Percentiles rank a stretch among this genome's conserved stretches.
phyloP scores from a whole-genome alignment of 2,797 vertebrate species.

The Meda fulgida region DNA sequence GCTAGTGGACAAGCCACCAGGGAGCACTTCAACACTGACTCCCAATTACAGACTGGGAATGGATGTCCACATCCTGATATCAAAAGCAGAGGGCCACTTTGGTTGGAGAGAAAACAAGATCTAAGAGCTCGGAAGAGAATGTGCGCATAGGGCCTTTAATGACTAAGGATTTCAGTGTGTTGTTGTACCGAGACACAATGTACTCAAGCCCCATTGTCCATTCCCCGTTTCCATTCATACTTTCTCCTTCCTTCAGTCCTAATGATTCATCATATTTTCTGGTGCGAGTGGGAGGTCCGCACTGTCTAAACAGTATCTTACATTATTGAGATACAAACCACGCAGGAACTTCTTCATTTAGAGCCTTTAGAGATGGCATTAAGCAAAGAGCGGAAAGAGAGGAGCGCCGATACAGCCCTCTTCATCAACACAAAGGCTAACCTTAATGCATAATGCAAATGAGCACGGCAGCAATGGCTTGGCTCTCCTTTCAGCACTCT shows the following conservation, averaged over 20 bases:
- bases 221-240: not conserved
- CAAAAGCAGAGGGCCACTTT: conserved; percentile 52
- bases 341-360: conserved; percentile 54
- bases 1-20: conserved; percentile 50
- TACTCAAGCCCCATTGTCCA: not conserved
- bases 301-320: conserved; percentile 22
- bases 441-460: conserved; percentile 66
- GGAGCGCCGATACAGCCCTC: conserved; percentile 52
- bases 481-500: conserved; percentile 56
- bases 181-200: conserved; percentile 5
- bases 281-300: not conserved
- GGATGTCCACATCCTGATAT: conserved; percentile 49
- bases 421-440: conserved; percentile 59
- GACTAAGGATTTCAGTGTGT: conserved; percentile 21
- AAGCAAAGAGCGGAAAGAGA: conserved; percentile 48
- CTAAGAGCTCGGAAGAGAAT: conserved; percentile 47
- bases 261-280: conserved; percentile 41
- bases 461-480: conserved; percentile 49
- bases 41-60: conserved; percentile 63
- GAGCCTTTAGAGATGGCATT: conserved; percentile 58
- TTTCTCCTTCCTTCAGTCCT: not conserved
- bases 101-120: conserved; percentile 51
- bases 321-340: conserved; percentile 51
- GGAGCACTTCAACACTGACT: conserved; percentile 56
- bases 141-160: conserved; percentile 21